Evolutionary conservation across 2,888 invertebrate species (phyloP), one percentile per base, ranked within the genome.

Genomic region (Agonum fuliginosum): DNA sequence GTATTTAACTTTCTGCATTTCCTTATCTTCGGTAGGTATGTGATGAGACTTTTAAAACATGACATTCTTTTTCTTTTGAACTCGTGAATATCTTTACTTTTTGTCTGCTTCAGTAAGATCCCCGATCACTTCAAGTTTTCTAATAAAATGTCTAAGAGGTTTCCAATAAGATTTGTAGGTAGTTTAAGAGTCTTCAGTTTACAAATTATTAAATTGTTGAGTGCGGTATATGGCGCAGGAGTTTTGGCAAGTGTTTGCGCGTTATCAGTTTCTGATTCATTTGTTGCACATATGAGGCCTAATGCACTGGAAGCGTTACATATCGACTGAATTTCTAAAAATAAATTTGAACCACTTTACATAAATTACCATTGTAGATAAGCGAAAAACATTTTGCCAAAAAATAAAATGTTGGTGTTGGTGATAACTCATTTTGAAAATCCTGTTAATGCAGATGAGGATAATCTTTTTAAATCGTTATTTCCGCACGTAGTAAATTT

Each of bases 221-320:
- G 12, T 10, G 8, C 3, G 3, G 43, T 43, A 37, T 37, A 37
- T 14, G 43, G 14, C 12, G 5, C n/a, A 43, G 12, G 14, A n/a
- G 43, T 14, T 14, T 54, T 54, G 54, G 24, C 24, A 54, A 54
- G 10, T 54, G 37, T 54, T 2, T 54, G 12, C 24, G 24, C 12
- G n/a, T 54, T 54, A 54, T 54, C 54, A 54, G 54, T 54, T 54
- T 54, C 54, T 27, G 54, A 54, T 54, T 54, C 54, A 54, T 54
- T 54, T 54, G 54, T 22, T 12, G 12, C 19, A 22, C 37, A 37
- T 54, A 24, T 24, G 22, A 24, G 22, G 54, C 1, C 22, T 54
- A 54, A 54, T 27, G 54, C 54, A 54, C 10, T 24, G 54, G 22
- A 22, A 3, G 12, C 8, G 54, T 37, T 3, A 37, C n/a, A 54